phyloP scores from a whole-genome alignment of 2,113 vertebrate species.

The Python bivittatus region DNA sequence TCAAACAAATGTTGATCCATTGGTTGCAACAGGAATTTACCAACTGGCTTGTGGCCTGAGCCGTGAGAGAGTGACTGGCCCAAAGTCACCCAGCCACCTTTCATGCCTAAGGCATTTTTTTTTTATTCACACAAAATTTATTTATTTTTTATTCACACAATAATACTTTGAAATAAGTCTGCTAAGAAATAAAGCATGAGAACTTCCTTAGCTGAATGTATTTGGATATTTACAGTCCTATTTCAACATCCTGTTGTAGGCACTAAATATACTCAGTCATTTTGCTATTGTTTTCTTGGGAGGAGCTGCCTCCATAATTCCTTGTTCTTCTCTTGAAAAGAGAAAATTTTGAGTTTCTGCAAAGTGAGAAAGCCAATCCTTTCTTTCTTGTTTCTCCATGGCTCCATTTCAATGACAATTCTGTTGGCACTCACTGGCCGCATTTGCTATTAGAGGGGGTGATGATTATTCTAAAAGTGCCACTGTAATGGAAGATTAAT shows the following conservation, averaged over 20 bases:
- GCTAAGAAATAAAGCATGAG: neutral
- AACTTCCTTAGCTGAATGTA: neutral
- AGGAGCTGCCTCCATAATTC: neutral
- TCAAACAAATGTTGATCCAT: no score
- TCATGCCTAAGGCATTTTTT: no score
- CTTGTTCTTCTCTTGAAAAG: neutral
- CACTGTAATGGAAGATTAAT: conserved; percentile 1
- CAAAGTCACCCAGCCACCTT: no score
- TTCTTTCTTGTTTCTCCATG: neutral
- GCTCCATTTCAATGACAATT: neutral
- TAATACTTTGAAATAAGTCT: neutral
- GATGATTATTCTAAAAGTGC: neutral
- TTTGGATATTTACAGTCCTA: neutral
- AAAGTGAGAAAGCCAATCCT: neutral
- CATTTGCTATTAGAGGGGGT: neutral
- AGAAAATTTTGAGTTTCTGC: neutral
- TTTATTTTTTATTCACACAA: neutral
- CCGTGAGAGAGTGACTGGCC: no score
- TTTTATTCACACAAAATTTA: no score
- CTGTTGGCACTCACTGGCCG: neutral
- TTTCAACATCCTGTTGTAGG: neutral
- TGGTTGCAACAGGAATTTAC: no score
- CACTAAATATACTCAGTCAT: neutral
- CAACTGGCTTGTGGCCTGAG: no score
- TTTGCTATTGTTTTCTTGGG: neutral